A percentile compares a stretch with the other conserved stretches of the same genome.
phyloP scores from a whole-genome alignment of 1,140 invertebrate genomes.

The Bombus difficillimus region DNA sequence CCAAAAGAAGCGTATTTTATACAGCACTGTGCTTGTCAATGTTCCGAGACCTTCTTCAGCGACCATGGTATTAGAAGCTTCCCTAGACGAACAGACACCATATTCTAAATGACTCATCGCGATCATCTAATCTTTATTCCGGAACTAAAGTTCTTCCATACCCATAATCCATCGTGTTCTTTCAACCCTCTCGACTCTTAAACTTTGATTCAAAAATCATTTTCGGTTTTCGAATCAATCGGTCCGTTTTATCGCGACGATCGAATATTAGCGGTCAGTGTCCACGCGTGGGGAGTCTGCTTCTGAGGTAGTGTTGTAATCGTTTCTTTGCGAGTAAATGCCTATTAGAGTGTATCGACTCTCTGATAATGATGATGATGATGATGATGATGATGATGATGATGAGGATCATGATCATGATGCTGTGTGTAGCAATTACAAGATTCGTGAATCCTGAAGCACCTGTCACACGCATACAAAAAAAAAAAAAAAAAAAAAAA shows the following conservation, averaged over 20 bases:
- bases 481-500: background rate
- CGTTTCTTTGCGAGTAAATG: background rate
- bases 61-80: constrained; percentile 65
- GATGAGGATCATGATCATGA: background rate
- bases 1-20: constrained; percentile 65
- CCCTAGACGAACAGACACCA: constrained; percentile 56
- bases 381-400: background rate
- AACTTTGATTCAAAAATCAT: background rate
- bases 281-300: constrained; percentile 26
- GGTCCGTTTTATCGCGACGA: background rate
- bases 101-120: constrained; percentile 32
- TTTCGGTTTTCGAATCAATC: background rate
- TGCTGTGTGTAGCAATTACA: constrained; percentile 14
- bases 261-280: background rate
- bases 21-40: constrained; percentile 62
- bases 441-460: background rate
- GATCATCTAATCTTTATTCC: constrained; percentile 19
- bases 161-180: background rate
- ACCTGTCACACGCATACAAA: background rate
- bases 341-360: background rate
- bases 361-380: background rate
- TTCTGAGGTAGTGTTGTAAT: constrained; percentile 8
- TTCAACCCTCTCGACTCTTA: background rate
- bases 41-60: constrained; percentile 61
- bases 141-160: constrained; percentile 1